Conservation (phyloP, 2,113 vertebrate species). For the Dasyprocta punctata region DNA sequence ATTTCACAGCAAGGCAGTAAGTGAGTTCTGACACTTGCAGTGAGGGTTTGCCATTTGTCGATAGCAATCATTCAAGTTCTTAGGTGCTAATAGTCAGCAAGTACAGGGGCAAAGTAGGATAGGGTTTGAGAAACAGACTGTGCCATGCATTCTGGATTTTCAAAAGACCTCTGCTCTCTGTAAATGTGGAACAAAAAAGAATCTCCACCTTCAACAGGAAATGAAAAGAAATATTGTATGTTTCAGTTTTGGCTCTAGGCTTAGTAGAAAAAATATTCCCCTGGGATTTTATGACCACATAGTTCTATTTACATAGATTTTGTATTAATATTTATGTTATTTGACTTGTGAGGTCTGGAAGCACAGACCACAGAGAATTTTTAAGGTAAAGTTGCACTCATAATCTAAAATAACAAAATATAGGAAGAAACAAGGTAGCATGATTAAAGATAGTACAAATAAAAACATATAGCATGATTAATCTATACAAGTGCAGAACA, state of each 20-base stretch:
- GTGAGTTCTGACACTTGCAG: neutral
- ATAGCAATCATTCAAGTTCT: neutral
- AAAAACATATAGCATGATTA: neutral
- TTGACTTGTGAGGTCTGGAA: constrained; percentile 8
- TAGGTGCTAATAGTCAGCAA: neutral
- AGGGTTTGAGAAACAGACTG: neutral
- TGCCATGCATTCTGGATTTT: too few species aligned
- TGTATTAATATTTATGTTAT: constrained; percentile 4
- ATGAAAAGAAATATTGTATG: constrained; percentile 26
- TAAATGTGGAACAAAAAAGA: neutral
- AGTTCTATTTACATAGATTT: neutral
- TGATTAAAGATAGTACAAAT: neutral
- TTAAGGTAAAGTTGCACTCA: neutral
- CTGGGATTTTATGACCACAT: constrained; percentile 14
- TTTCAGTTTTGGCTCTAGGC: neutral
- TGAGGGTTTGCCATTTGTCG: neutral
- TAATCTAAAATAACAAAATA: constrained; percentile 17
- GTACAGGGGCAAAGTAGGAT: neutral
- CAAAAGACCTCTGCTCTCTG: too few species aligned
- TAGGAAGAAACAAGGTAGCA: neutral
- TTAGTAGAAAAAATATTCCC: neutral
- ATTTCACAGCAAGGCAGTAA: neutral
- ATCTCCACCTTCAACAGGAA: neutral
- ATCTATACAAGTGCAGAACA: neutral
- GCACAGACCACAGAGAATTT: neutral